A percentile compares a stretch with the other conserved stretches of the same genome.
Conservation (phyloP, 1,140 invertebrate species). For the Panulirus ornatus region DNA sequence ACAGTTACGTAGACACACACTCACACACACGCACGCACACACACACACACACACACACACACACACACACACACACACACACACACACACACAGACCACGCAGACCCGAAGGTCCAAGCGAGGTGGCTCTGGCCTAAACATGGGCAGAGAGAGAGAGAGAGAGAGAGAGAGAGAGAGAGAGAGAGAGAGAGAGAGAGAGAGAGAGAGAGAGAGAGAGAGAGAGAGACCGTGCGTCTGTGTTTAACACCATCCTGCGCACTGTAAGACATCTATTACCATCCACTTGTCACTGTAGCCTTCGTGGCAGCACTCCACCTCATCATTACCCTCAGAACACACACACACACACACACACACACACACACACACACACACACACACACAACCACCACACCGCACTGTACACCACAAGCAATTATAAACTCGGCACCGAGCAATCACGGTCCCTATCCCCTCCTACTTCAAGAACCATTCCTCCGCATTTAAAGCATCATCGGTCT, state of each 20-base stretch:
- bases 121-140: no score
- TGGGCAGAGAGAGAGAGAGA: no score
- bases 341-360: slow-evolving; percentile 36
- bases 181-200: no score
- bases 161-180: no score
- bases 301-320: neutral
- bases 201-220: no score
- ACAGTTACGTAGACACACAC: neutral
- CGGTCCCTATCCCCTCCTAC: neutral
- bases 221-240: no score
- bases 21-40: neutral
- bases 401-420: neutral
- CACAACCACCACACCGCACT: neutral
- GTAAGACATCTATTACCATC: no score
- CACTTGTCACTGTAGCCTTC: slow-evolving; percentile 16
- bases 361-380: slow-evolving; percentile 6
- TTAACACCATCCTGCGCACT: no score
- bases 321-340: neutral
- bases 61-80: neutral
- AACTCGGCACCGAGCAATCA: no score
- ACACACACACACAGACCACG: neutral
- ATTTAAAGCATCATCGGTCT: neutral
- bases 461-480: no score
- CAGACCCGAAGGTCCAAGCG: no score
- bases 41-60: neutral